Evolutionary conservation across 2,888 invertebrate species (phyloP), one percentile per base, ranked within the genome.

Genomic region (Idaea dimidiata): DNA sequence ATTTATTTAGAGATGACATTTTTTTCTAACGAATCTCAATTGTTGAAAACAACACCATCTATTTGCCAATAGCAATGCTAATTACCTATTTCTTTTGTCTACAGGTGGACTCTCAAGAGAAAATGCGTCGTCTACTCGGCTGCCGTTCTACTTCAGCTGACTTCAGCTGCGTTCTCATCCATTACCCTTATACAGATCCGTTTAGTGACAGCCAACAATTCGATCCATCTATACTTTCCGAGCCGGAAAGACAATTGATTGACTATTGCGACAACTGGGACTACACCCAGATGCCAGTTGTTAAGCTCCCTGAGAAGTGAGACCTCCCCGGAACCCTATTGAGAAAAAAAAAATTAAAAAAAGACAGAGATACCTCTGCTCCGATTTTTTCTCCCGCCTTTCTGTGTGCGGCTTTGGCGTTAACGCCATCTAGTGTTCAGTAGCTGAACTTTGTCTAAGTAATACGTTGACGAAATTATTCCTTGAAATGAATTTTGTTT

Each of bases 231-330:
- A 79, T 87, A 16, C 84, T 95, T 58, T 94, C 95, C 0, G 94
- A 94, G 32, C 83, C 94, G 0, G 96, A 96, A 76, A 94, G 93
- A 75, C 90, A 93, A 59, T 76, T 96, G 71, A 93, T 95, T 31
- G 94, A 95, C 69, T 94, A 94, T 79, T 96, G 95, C 76, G 95
- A 95, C 76, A 94, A 94, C 65, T 94, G 95, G 93, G 94, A 94
- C 68, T 93, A 93, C 73, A 91, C 93, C 53, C 94, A 94, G 68
- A 89, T 93, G 70, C 95, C 95, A 65, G 93, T 95, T 62, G 93
- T 96, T 68, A 94, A 95, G 81, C 82, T 96, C 59, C 96, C 96
- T 2, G 93, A 93, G 77, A 93, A 94, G 91, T 94, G 94, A 93
- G 87, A 53, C 24, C 67, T 67, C 66, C 61, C 68, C 61, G 66